Evolutionary conservation across 1,140 invertebrate species (phyloP), one percentile per base, ranked within the genome.

Genomic region (Cataglyphis hispanica): DNA sequence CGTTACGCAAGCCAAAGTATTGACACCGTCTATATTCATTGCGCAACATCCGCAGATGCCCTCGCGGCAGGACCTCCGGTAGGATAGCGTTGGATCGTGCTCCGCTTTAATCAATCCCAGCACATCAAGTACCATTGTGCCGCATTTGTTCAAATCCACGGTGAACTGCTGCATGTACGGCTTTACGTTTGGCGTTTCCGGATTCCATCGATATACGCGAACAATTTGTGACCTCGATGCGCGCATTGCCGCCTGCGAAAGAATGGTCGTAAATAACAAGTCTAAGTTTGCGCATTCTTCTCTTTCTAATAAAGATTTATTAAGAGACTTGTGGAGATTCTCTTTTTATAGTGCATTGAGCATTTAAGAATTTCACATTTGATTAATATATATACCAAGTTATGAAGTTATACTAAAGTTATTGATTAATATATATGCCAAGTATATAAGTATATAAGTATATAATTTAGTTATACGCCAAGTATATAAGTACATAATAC

Each of bases 151-250:
- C 6, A 98, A 94, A 93, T 98, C 97, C 1, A 98, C 94, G 89
- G 97, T 96, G 93, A 97, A 98, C 46, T 96, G 96, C 92, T 98
- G 96, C 92, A 98, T 95, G 70, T 95, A 95, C 0, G 98, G 97
- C 91, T 97, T 97, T 60, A 97, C 96, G 1, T 96, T 96, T 22
- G 96, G 97, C 92, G 98, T 97, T 89, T 99, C 98, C 1, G 99
- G 99, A 95, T 99, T 98, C 97, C 97, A 99, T 94, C 98, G 96
- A 93, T 99, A 99, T 61, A 99, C 97, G 6, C 97, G 96, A 94
- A 99, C 98, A 83, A 97, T 97, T 94, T 99, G 99, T 10, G 97
- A 94, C 85, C 96, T 91, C 0, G 86, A 67, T n/a, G 11, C 61
- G 7, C 22, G 0, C 8, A n/a, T 19, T 16, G 0, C 0, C 19